Evolutionary conservation across 2,797 vertebrate genomes (phyloP), one percentile per base, ranked within the genome.

Genomic region (Peromyscus melanophrys): DNA sequence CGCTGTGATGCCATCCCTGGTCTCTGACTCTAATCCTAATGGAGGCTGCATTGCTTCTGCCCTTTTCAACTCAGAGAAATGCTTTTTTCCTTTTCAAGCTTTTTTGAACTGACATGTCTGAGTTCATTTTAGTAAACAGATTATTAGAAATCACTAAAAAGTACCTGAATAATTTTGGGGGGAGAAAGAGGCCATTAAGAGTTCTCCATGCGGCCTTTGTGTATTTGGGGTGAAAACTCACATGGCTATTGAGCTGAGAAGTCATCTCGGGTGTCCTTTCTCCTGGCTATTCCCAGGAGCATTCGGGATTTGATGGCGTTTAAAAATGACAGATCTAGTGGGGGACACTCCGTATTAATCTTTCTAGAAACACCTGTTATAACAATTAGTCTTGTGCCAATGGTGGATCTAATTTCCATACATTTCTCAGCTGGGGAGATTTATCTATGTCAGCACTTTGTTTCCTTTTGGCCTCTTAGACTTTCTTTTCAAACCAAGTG

Each of bases 81-180:
- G 77, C 57, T 73, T 0, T 13, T 77, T 84, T 57, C 59, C 31
- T 80, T 83, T 4, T 73, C 83, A 94, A 95, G 17, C 6, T 84
- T 84, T 49, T 96, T 85, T 89, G 19, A 90, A 75, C n/a, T 90
- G 49, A 5, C 17, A 5, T 92, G 78, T 90, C 11, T 82, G 55
- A 43, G 7, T 81, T 95, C 11, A 92, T 92, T 46, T 95, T 85
- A 84, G 31, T 82, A 89, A 83, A 14, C 86, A 29, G 34, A 91
- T 93, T 96, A 59, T 92, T 8, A 90, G 76, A 95, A 90, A 25
- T 78, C 49, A 87, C 27, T 95, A n/a, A 86, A 87, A 89, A 1
- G 85, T 43, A 88, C 16, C 6, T 61, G 82, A 71, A 87, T 83
- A 77, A 90, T 96, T 94, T 96, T 81, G 67, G 82, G 90, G 8